Evolutionary conservation across 23 tunicate genomes (phyloP), one percentile per base, ranked within the genome.

Genomic region (Phallusia fumigata): DNA sequence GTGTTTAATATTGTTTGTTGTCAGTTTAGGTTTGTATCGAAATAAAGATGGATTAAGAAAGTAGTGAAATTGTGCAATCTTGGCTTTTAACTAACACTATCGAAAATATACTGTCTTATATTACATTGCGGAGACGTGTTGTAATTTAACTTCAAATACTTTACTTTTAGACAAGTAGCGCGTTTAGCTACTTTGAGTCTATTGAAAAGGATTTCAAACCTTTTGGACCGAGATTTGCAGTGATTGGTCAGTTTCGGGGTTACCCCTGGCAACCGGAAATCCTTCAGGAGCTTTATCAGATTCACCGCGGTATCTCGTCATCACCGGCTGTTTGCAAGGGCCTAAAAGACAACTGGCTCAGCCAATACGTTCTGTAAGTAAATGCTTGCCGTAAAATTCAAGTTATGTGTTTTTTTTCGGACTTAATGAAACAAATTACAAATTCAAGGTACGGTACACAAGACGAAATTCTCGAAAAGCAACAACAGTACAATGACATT

Each of bases 201-300:
- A 32, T 22, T 21, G 65, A 65, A 3, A n/a, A 78, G 10, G 53
- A 78, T 69, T 85, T 78, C 32, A 19, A 79, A 45, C 78, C 78
- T 2, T 65, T 51, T 65, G 83, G 78, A 28, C 45, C 78, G 6
- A 53, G 65, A 11, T 85, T 85, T 36, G 78, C 33, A 0, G 88
- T 85, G 0, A 36, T 76, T 5, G 88, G 88, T 0, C 34, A 19
- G 33, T 65, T 85, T 65, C 47, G 15, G 8, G 88, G 88, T 32
- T 19, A 85, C 34, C 88, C 88, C 16, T 85, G 88, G 88, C 76
- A 85, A 30, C 30, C 65, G 36, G 53, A 65, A 1, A 83, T 65
- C 3, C 12, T 65, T 1, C 40, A 85, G 36, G 78, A 78, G 36
- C 79, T 85, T 58, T 79, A 30, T 65, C 45, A 64, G 40, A 79